These are phyloP conservation scores for Sepioteuthis lessoniana DNA, from an alignment of 2,888 invertebrate genomes.

Conservation along the genomic window DNA sequence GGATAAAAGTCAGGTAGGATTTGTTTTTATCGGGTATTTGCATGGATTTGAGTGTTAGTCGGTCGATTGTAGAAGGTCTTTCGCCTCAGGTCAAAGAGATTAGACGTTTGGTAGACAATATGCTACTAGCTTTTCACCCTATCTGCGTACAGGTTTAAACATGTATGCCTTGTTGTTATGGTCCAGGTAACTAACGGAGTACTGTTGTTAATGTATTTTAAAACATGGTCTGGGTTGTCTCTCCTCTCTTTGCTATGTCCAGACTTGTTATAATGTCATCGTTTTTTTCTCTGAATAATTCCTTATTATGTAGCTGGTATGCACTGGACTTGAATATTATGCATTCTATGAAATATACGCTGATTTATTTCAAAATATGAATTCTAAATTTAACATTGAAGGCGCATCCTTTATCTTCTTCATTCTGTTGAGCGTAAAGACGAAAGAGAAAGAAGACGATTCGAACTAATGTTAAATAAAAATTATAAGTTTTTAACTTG, in stretches of 20 bases:
- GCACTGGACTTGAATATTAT: not conserved
- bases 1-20: not conserved
- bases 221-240: not conserved
- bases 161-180: not conserved
- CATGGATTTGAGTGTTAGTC: not conserved
- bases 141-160: not conserved
- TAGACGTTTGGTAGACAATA: not conserved
- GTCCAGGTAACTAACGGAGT: not conserved
- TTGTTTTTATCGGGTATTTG: not conserved
- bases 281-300: not conserved
- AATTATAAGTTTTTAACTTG: too few species aligned
- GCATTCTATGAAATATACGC: not conserved
- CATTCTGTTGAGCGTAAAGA: not conserved
- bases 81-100: not conserved
- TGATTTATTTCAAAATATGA: not conserved
- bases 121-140: not conserved
- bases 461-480: too few species aligned
- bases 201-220: not conserved
- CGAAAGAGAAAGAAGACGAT: too few species aligned
- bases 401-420: not conserved
- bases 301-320: not conserved
- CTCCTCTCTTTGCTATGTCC: not conserved
- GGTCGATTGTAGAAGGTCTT: not conserved
- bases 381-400: not conserved
- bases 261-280: not conserved